Conservation (phyloP, 2,113 vertebrate species). For the Piaya cayana region DNA sequence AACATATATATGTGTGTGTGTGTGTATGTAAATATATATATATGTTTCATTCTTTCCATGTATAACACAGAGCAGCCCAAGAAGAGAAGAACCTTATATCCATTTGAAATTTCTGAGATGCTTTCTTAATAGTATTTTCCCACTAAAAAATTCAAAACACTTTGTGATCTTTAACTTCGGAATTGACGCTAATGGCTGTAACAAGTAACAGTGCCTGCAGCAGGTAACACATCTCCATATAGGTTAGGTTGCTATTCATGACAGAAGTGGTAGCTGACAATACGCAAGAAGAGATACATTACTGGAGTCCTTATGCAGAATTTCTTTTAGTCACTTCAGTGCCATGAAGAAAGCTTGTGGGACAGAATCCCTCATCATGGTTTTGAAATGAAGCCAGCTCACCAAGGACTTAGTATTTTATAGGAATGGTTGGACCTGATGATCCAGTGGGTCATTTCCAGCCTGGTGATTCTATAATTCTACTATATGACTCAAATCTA, state of each 20-base stretch:
- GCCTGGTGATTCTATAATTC: too few species aligned
- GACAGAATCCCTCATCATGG: background rate
- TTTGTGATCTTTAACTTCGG: background rate
- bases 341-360: background rate
- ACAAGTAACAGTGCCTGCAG: background rate
- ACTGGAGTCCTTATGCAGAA: accelerated
- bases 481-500: background rate
- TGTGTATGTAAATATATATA: background rate
- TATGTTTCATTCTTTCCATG: background rate
- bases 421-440: too few species aligned
- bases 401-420: background rate
- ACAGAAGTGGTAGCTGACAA: background rate
- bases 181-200: background rate
- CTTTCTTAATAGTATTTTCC: background rate
- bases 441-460: too few species aligned
- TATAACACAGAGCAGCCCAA: background rate
- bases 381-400: background rate
- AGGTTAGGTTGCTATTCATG: background rate
- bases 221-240: background rate
- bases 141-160: background rate
- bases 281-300: background rate
- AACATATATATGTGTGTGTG: background rate
- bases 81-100: background rate
- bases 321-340: background rate
- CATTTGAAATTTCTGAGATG: background rate